Conservation (phyloP, 2,888 invertebrate genomes). For the Hemaris fuciformis region DNA sequence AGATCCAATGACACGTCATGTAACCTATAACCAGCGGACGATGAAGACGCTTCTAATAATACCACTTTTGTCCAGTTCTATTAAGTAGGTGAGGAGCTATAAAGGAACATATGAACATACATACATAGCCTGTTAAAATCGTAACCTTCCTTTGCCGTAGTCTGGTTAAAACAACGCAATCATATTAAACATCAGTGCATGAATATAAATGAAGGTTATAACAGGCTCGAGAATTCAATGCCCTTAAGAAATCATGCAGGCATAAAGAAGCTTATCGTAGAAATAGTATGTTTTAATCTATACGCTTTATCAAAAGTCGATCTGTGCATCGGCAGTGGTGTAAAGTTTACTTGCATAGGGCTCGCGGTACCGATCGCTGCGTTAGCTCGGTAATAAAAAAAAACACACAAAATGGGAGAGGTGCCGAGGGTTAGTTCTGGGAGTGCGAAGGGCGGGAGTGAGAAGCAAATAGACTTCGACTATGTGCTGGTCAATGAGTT, state of each 20-base stretch:
- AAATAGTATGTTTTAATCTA: neutral
- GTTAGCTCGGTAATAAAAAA: neutral
- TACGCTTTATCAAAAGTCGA: neutral
- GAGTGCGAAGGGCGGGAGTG: neutral
- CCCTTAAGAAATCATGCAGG: neutral
- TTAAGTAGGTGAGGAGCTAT: no score
- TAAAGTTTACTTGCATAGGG: neutral
- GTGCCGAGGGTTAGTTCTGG: neutral
- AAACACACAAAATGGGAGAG: neutral
- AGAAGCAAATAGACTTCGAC: slow-evolving; percentile 55
- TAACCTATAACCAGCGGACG: no score
- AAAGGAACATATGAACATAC: no score
- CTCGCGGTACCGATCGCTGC: neutral
- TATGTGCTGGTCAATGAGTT: slow-evolving; percentile 67
- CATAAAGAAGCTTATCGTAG: neutral
- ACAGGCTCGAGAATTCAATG: neutral
- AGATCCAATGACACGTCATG: no score
- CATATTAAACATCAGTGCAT: no score
- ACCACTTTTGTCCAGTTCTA: no score
- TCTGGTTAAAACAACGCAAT: no score
- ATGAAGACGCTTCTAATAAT: no score
- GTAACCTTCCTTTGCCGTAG: no score
- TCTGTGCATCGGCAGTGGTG: neutral
- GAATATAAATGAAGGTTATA: no score
- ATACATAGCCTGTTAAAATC: no score